Percentiles rank a stretch among this genome's conserved stretches.
These are phyloP conservation scores for Notechis scutatus DNA, from an alignment of 2,113 vertebrate genomes.

Conservation along the genomic window DNA sequence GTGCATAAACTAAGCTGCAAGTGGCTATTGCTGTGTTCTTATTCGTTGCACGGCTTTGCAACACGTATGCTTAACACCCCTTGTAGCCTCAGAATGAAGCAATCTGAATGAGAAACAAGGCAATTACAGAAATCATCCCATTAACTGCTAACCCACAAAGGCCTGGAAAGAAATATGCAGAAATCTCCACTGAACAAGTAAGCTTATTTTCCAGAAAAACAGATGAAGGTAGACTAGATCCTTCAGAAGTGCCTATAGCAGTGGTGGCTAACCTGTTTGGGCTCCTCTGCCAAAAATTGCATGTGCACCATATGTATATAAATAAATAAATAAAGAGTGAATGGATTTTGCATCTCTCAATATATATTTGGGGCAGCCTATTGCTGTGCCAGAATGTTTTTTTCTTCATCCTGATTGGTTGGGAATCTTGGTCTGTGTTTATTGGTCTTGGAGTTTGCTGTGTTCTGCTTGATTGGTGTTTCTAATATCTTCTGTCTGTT, in stretches of 20 bases:
- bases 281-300: too few species aligned
- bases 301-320: too few species aligned
- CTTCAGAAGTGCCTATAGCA: not conserved
- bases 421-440: too few species aligned
- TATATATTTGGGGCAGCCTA: too few species aligned
- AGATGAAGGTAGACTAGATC: not conserved
- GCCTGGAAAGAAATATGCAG: not conserved
- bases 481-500: too few species aligned
- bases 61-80: not conserved
- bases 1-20: not conserved
- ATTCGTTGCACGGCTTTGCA: slow-evolving; percentile 7
- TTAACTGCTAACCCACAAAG: not conserved
- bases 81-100: not conserved
- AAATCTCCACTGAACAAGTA: not conserved
- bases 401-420: too few species aligned
- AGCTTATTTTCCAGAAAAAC: not conserved
- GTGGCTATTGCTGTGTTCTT: not conserved
- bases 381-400: too few species aligned
- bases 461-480: too few species aligned
- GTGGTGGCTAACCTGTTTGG: too few species aligned
- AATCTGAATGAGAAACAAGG: slow-evolving; percentile 1
- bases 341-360: too few species aligned
- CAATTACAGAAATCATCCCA: not conserved
- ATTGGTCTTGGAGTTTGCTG: too few species aligned
- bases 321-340: too few species aligned